Conservation (phyloP, 2,797 vertebrate genomes). For the Kryptopterus vitreolus region DNA sequence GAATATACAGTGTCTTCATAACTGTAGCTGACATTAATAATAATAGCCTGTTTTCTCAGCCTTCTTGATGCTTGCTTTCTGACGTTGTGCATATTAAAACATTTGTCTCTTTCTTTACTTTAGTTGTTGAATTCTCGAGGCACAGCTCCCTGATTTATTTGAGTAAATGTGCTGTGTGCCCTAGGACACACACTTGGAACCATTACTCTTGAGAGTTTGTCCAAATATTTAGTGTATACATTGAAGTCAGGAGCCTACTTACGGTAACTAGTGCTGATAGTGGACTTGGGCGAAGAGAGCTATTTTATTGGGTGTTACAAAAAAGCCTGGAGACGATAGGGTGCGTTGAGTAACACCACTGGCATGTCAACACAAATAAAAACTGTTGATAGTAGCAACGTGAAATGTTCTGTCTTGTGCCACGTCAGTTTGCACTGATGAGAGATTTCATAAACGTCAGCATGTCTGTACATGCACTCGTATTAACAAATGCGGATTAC, state of each 20-base stretch:
- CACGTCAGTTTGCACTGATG: not conserved
- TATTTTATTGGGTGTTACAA: not conserved
- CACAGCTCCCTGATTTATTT: not conserved
- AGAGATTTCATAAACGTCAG: not conserved
- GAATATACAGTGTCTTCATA: not conserved
- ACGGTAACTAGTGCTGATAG: not conserved
- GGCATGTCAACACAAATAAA: slow-evolving; percentile 4
- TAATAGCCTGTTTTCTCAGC: not conserved
- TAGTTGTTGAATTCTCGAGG: not conserved
- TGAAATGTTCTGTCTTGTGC: not conserved
- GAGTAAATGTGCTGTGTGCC: not conserved
- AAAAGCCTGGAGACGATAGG: not conserved
- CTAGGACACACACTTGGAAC: not conserved
- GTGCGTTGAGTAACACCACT: not conserved
- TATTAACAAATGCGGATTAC: not conserved
- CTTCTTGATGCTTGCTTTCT: not conserved
- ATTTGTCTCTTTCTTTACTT: not conserved
- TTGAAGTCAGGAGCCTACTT: not conserved
- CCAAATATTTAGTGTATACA: not conserved
- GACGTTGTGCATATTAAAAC: not conserved
- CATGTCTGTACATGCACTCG: slow-evolving; percentile 3
- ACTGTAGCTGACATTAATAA: not conserved
- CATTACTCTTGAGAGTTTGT: not conserved
- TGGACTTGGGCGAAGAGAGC: not conserved
- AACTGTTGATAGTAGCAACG: not conserved